A percentile compares a stretch with the other conserved stretches of the same genome.
Conservation (phyloP, 2,797 vertebrate species). For the Peromyscus melanophrys region DNA sequence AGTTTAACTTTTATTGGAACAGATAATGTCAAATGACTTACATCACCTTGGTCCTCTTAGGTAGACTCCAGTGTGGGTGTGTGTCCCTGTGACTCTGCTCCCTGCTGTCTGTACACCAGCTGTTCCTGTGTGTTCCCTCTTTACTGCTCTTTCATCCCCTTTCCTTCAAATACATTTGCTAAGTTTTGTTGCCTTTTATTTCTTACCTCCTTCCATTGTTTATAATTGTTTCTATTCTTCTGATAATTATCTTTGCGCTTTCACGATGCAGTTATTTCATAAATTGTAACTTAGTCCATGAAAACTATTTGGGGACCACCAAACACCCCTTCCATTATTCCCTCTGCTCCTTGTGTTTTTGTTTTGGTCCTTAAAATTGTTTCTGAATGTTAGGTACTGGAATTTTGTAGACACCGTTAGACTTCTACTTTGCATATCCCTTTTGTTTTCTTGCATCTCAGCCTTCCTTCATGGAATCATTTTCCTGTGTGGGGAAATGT, state of each 20-base stretch:
- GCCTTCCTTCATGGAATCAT: background rate
- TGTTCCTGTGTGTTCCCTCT: background rate
- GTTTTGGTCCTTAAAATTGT: slow-evolving; percentile 41
- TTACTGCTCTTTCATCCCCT: background rate
- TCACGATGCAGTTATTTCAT: background rate
- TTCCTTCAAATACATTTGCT: background rate
- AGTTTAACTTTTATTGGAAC: slow-evolving; percentile 46
- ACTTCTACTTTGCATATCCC: background rate
- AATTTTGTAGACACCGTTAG: slow-evolving; percentile 8
- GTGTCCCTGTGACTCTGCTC: background rate
- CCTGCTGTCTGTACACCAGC: background rate
- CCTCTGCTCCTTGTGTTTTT: background rate
- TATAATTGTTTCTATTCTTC: background rate
- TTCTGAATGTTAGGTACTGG: background rate
- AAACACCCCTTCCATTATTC: background rate
- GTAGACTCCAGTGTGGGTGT: background rate
- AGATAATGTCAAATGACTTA: background rate
- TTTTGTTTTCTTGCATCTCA: background rate
- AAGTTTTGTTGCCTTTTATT: slow-evolving; percentile 18
- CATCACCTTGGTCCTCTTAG: background rate
- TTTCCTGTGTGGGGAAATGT: slow-evolving; percentile 5
- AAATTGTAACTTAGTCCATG: slow-evolving; percentile 25
- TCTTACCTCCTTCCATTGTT: background rate
- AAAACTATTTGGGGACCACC: background rate
- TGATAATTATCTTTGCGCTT: slow-evolving; percentile 9